Evolutionary conservation across 2,888 invertebrate genomes (phyloP), one percentile per base, ranked within the genome.

Genomic region (Neocrepidodera transversa): DNA sequence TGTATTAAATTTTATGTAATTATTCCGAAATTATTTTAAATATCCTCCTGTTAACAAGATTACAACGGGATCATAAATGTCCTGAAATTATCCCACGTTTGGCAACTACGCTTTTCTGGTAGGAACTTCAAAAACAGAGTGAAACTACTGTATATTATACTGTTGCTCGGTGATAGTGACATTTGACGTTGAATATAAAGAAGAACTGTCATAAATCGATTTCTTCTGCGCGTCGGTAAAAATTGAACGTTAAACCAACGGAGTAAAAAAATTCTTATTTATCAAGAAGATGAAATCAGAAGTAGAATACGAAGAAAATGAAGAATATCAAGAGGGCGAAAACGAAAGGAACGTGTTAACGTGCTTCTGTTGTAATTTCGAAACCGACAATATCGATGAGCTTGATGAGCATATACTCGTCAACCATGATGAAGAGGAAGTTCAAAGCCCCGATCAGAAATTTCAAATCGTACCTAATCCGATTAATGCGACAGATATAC

Each of bases 361-460:
- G n/a, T 68, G 68, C 52, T 60, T 63, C 49, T 57, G 63, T 38
- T 69, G 69, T 20, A 51, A 64, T 13, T 69, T 59, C 43, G 54
- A 60, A 58, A 64, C 64, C 4, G 48, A 52, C 16, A 64, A 63
- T 42, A 58, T 68, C 18, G 69, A 69, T 52, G 65, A 66, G 28
- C 58, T 68, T 32, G 69, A 68, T 23, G 66, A 65, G 6, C 69
- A 69, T 36, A 65, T 60, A 23, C 48, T 69, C 17, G 32, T 63
- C 11, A 62, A 35, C 28, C 69, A 69, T 36, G 66, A 66, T 23
- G 62, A 50, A 14, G 53, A 51, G 2, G 56, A 55, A 43, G 53
- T 36, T 18, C 60, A 64, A 18, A 32, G 40, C 7, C 23, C 54
- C 6, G 35, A 56, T 6, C 30, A 58, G n/a, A 53, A 53, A 48